phyloP scores from a whole-genome alignment of 2,888 invertebrate species.

The Tenthredo mesomela region DNA sequence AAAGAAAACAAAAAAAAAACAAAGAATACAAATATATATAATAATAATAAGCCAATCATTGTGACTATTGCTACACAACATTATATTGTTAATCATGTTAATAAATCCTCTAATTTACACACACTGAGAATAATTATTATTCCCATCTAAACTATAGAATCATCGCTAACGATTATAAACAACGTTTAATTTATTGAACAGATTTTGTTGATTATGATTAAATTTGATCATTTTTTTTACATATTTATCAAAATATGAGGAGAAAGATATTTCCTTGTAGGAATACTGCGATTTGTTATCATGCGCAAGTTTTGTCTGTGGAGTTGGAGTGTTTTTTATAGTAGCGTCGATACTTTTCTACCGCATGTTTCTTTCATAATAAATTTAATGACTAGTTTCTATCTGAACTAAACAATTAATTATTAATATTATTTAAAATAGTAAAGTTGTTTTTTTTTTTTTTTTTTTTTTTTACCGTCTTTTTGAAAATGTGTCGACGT shows the following conservation, averaged over 20 bases:
- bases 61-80: too few species aligned
- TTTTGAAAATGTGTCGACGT: constrained; percentile 88
- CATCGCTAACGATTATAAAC: too few species aligned
- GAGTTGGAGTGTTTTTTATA: background rate
- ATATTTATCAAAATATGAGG: background rate
- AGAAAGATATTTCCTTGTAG: background rate
- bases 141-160: too few species aligned
- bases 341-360: background rate
- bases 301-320: background rate
- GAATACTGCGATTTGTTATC: background rate
- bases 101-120: constrained; percentile 34
- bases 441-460: background rate
- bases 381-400: background rate
- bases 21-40: too few species aligned
- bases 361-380: background rate
- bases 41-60: constrained; percentile 13
- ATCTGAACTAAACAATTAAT: background rate
- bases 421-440: background rate
- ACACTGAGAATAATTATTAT: background rate
- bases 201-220: background rate
- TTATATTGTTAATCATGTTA: constrained; percentile 12
- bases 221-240: background rate
- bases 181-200: background rate
- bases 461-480: constrained; percentile 76
- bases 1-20: constrained; percentile 12